Evolutionary conservation across 2,797 vertebrate genomes (phyloP), one percentile per base, ranked within the genome.

Genomic region (Ctenosaura bakeri): DNA sequence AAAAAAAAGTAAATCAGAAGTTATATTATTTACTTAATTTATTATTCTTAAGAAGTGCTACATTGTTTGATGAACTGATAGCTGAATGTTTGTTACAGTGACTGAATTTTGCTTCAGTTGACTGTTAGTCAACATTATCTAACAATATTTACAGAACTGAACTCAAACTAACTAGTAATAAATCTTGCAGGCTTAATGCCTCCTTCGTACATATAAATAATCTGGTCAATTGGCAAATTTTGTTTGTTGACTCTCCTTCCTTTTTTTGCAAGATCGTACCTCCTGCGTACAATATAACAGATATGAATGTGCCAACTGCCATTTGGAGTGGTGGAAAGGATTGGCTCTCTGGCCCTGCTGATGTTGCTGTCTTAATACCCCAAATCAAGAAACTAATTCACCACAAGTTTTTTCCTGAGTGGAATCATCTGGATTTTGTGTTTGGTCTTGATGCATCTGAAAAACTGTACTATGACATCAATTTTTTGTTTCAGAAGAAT

Each of bases 371-470:
- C 24, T 96, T 98, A 26, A 96, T 98, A 46, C 97, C 96, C 9
- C 91, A 98, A 96, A 94, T 98, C 32, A 82, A 96, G 26, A 97
- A 98, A 79, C 90, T 98, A 88, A 96, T 98, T 42, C 98, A 94
- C 91, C 95, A 97, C 90, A 95, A 96, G 32, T 73, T 95, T 88
- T 97, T 98, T 50, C n/a, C 95, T 1, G 95, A 97, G 35, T 98
- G 97, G 98, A 97, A 98, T 32, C 98, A 98, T 92, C 94, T 98
- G 94, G 98, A 98, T 89, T 98, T 98, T 52, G 97, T 98, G 82
- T 86, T 32, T 59, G 79, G 85, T 38, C 64, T 80, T 35, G 62
- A 92, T 85, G 91, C 88, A 26, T 18, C 32, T 35, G 42, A 85
- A 9, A 16, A 52, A n/a, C 5, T 92, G 52, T 92, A 92, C 78